Evolutionary conservation across 2,888 invertebrate species (phyloP).

Genomic region (Trichacis sp.): DNA sequence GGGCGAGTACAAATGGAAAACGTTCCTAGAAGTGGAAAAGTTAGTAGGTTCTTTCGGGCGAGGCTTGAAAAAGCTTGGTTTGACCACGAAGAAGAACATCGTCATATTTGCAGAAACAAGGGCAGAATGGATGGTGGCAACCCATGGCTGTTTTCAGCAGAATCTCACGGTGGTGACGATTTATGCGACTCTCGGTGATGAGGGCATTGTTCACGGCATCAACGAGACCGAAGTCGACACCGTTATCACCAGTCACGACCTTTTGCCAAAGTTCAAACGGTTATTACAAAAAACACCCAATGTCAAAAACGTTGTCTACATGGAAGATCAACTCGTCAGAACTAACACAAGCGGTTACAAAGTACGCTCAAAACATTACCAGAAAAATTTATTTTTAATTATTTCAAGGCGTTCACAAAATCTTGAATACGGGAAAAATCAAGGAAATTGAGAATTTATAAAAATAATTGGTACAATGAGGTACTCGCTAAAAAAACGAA

Average conservation of each 20-base stretch:
- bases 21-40: constrained; percentile 82
- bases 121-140: constrained; percentile 97
- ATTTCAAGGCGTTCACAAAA: too few species aligned
- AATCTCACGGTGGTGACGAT: constrained; percentile 90
- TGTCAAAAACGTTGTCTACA: constrained; percentile 84
- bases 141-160: constrained; percentile 95
- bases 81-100: constrained; percentile 79
- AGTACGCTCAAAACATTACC: too few species aligned
- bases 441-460: too few species aligned
- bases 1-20: constrained; percentile 93
- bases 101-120: constrained; percentile 97
- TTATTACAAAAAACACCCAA: constrained; percentile 80
- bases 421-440: too few species aligned
- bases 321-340: constrained; percentile 87
- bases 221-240: constrained; percentile 96
- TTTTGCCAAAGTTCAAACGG: constrained; percentile 90
- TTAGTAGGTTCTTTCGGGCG: constrained; percentile 84
- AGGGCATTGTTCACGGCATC: constrained; percentile 95
- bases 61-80: constrained; percentile 86
- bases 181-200: constrained; percentile 96
- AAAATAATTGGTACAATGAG: too few species aligned
- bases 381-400: too few species aligned
- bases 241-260: constrained; percentile 92
- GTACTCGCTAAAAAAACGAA: not conserved
- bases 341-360: constrained; percentile 80